These are phyloP conservation scores for Eupeodes corollae DNA, from an alignment of 1,140 invertebrate genomes.

Conservation along the genomic window DNA sequence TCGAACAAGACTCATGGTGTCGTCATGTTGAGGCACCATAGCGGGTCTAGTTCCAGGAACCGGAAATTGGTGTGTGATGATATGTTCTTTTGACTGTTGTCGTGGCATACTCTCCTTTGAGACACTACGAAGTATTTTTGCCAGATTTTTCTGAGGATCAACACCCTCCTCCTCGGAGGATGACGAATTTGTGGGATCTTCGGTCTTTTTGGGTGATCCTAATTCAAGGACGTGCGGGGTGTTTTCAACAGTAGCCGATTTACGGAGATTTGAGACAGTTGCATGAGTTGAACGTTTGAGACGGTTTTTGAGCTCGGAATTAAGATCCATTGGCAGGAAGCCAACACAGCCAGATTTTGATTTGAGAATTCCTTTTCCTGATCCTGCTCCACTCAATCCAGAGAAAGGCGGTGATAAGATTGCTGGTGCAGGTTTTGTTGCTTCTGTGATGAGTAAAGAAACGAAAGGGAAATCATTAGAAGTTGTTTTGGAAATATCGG, in stretches of 20 bases:
- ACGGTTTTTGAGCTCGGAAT: slow-evolving; percentile 32
- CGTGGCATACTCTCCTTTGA: slow-evolving; percentile 19
- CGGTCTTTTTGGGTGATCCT: background rate
- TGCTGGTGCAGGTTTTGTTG: slow-evolving; percentile 9
- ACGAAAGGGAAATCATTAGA: background rate
- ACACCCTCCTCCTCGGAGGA: background rate
- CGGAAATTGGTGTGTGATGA: slow-evolving; percentile 5
- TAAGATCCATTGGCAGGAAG: slow-evolving; percentile 32
- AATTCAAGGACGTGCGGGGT: slow-evolving; percentile 2
- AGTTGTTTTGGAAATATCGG: background rate
- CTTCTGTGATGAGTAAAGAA: slow-evolving; percentile 1
- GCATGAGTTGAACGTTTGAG: slow-evolving; percentile 31
- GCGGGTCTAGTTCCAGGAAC: background rate
- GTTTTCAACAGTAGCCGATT: slow-evolving; percentile 27
- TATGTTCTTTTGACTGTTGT: background rate
- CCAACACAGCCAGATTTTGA: slow-evolving; percentile 34
- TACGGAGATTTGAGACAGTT: slow-evolving; percentile 28
- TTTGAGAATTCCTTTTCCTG: slow-evolving; percentile 43
- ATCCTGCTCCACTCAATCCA: background rate
- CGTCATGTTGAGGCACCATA: slow-evolving; percentile 18
- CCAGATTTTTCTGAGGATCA: slow-evolving; percentile 17
- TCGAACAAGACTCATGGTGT: slow-evolving; percentile 28
- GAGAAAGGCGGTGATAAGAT: slow-evolving; percentile 1
- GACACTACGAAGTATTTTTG: slow-evolving; percentile 22
- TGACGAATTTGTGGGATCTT: background rate